Evolutionary conservation across 2,113 vertebrate species (phyloP).

Genomic region (Sorex fumeus): DNA sequence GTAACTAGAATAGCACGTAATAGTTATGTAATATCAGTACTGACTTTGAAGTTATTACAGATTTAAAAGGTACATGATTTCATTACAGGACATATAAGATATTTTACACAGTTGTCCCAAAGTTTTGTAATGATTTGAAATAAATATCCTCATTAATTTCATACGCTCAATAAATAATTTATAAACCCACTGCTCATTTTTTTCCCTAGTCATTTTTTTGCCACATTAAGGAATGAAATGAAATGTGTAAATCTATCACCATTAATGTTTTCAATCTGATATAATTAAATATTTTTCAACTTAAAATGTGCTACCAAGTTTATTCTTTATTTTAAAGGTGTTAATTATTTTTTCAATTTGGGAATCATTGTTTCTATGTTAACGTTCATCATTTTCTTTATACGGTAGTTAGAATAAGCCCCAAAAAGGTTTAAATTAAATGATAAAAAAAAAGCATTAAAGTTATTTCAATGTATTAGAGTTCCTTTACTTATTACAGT

Average conservation of each 20-base stretch:
- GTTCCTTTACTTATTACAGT: neutral
- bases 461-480: constrained; percentile 18
- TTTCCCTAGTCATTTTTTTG: constrained; percentile 63
- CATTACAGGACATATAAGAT: constrained; percentile 47
- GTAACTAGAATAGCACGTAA: constrained; percentile 63
- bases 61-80: constrained; percentile 59
- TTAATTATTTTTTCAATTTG: constrained; percentile 56
- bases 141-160: constrained; percentile 57
- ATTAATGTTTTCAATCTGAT: constrained; percentile 59
- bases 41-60: constrained; percentile 58
- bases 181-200: constrained; percentile 57
- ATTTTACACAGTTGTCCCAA: constrained; percentile 51
- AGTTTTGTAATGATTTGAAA: constrained; percentile 66
- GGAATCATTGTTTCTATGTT: constrained; percentile 13
- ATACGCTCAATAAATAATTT: constrained; percentile 65
- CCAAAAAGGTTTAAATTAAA: constrained; percentile 65
- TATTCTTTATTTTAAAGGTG: neutral
- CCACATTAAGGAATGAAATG: constrained; percentile 61
- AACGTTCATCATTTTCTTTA: constrained; percentile 66
- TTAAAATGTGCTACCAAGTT: constrained; percentile 43
- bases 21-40: constrained; percentile 50
- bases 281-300: constrained; percentile 83
- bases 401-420: neutral
- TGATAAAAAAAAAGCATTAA: neutral
- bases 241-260: constrained; percentile 46